Percentiles rank a stretch among this genome's conserved stretches.
phyloP scores from a whole-genome alignment of 1,140 invertebrate species.

The Drosophila bifasciata region DNA sequence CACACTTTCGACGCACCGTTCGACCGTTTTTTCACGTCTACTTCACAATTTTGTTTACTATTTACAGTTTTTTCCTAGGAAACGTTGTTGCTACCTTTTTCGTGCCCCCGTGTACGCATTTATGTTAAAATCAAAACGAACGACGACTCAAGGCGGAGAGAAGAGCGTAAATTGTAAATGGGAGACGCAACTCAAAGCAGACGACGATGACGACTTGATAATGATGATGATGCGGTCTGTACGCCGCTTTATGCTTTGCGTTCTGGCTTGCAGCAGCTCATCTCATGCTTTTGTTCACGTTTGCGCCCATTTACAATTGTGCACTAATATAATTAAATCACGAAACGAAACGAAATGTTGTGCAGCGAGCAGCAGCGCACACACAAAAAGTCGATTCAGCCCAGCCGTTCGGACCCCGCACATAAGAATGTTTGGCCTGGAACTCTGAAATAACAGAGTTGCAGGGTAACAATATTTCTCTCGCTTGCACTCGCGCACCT shows the following conservation, averaged over 20 bases:
- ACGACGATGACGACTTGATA: no score
- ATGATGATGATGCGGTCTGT: background rate
- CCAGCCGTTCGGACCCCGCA: slow-evolving; percentile 25
- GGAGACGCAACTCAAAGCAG: background rate
- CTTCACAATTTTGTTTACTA: slow-evolving; percentile 80
- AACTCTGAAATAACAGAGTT: slow-evolving; percentile 75
- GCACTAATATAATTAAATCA: slow-evolving; percentile 65
- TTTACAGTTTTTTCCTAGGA: slow-evolving; percentile 81
- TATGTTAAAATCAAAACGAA: slow-evolving; percentile 14
- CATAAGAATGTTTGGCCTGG: slow-evolving; percentile 77
- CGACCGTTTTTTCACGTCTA: slow-evolving; percentile 40
- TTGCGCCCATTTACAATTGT: slow-evolving; percentile 51
- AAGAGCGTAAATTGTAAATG: slow-evolving; percentile 5
- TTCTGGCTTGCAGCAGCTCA: no score
- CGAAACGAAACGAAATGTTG: background rate
- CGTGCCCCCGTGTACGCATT: slow-evolving; percentile 21
- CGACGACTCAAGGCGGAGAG: slow-evolving; percentile 10
- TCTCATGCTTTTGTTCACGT: slow-evolving; percentile 22
- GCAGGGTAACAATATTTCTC: slow-evolving; percentile 44
- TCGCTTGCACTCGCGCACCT: slow-evolving; percentile 58
- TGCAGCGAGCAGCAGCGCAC: slow-evolving; percentile 30
- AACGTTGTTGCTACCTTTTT: slow-evolving; percentile 76
- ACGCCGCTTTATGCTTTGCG: slow-evolving; percentile 4
- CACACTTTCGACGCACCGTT: slow-evolving; percentile 24
- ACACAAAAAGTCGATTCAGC: slow-evolving; percentile 77